These are phyloP conservation scores for Hypanus sabinus DNA, from an alignment of 2,113 vertebrate species.

Conservation along the genomic window DNA sequence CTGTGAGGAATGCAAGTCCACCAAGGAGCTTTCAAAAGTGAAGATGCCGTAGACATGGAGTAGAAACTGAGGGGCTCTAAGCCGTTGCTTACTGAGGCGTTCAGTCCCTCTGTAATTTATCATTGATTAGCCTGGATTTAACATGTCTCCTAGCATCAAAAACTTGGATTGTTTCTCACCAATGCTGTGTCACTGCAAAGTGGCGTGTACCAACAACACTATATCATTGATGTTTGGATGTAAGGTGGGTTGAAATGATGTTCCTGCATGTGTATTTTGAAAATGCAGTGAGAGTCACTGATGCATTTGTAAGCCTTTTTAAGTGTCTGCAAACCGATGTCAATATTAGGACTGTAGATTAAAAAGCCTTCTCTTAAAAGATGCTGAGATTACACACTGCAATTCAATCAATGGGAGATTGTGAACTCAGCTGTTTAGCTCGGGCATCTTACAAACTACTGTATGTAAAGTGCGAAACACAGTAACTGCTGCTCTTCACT, in stretches of 20 bases:
- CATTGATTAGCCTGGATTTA: conserved; percentile 56
- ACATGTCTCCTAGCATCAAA: conserved; percentile 69
- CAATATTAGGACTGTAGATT: neutral
- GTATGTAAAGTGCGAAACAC: neutral
- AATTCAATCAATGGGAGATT: conserved; percentile 27
- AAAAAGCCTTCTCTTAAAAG: conserved; percentile 17
- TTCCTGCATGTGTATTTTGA: conserved; percentile 40
- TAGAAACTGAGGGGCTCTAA: conserved; percentile 71
- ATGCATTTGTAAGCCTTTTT: conserved; percentile 11
- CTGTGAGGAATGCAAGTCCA: neutral
- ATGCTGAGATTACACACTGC: conserved; percentile 24
- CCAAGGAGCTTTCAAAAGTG: conserved; percentile 34
- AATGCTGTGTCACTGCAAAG: conserved; percentile 78
- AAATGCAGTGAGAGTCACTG: conserved; percentile 7
- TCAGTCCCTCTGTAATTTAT: conserved; percentile 55
- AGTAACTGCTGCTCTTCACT: conserved; percentile 15
- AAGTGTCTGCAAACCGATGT: neutral
- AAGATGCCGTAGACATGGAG: conserved; percentile 63
- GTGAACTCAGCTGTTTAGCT: neutral
- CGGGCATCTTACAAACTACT: neutral
- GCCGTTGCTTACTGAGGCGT: conserved; percentile 57
- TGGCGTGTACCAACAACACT: conserved; percentile 77
- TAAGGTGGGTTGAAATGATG: conserved; percentile 69
- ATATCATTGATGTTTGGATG: conserved; percentile 82
- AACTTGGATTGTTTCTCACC: conserved; percentile 77